phyloP scores from a whole-genome alignment of 1,140 invertebrate species.

The Bombus sylvicola region DNA sequence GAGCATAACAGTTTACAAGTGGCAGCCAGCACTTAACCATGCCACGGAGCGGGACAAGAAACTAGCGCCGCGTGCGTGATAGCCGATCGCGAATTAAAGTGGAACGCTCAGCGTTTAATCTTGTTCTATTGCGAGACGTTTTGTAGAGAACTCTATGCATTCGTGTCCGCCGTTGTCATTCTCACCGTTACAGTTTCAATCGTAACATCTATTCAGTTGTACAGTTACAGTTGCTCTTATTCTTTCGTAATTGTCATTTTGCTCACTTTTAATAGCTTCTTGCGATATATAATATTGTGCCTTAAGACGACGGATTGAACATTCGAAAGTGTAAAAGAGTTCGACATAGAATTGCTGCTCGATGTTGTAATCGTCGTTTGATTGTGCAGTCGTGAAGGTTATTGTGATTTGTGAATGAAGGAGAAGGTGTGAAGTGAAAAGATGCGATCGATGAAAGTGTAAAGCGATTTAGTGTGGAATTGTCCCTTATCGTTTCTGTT shows the following conservation, averaged over 20 bases:
- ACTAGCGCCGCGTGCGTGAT: slow-evolving; percentile 20
- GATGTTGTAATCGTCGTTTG: background rate
- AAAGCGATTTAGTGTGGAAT: background rate
- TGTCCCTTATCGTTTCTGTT: background rate
- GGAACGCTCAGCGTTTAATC: background rate
- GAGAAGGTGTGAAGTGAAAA: background rate
- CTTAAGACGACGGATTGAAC: background rate
- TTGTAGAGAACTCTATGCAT: background rate
- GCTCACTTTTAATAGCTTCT: background rate
- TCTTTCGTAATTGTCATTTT: background rate
- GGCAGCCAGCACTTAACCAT: slow-evolving; percentile 58
- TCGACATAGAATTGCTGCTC: background rate
- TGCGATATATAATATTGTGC: too few relatives aligned
- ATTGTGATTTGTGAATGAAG: background rate
- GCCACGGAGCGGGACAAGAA: slow-evolving; percentile 24
- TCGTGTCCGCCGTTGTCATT: background rate
- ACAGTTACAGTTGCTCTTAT: background rate
- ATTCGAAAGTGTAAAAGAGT: background rate
- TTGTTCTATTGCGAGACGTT: too few relatives aligned
- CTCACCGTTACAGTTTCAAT: background rate
- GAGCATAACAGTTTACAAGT: slow-evolving; percentile 63
- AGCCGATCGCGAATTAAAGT: slow-evolving; percentile 26
- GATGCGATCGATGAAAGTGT: background rate
- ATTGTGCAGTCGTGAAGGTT: background rate
- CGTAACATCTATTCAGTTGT: too few relatives aligned